These are phyloP conservation scores for Brachynemurus nebulosus DNA, from an alignment of 2,888 invertebrate species.

Conservation along the genomic window DNA sequence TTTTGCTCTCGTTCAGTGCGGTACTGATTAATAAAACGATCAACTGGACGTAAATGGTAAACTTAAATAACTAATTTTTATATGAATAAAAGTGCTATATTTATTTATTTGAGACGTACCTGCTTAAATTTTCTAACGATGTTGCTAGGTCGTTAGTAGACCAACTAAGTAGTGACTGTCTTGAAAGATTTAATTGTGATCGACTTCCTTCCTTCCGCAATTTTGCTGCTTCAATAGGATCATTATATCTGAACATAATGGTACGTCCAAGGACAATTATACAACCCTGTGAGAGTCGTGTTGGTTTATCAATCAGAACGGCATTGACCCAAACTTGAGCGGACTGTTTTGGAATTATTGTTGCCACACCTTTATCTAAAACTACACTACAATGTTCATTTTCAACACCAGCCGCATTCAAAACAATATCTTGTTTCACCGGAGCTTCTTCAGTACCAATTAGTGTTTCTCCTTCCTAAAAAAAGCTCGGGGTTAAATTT, in stretches of 20 bases:
- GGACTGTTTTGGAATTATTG: constrained; percentile 53
- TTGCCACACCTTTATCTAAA: constrained; percentile 56
- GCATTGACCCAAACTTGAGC: constrained; percentile 80
- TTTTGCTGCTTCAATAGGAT: constrained; percentile 78
- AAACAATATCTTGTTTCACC: constrained; percentile 60
- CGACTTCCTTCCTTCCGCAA: constrained; percentile 57
- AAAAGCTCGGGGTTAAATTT: too few species aligned
- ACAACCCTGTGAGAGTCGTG: constrained; percentile 59
- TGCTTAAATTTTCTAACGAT: constrained; percentile 49
- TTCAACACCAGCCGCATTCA: constrained; percentile 62
- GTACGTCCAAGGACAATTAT: constrained; percentile 47
- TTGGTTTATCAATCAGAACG: constrained; percentile 60
- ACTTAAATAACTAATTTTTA: background rate
- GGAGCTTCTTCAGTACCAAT: constrained; percentile 66
- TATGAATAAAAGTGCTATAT: constrained; percentile 6
- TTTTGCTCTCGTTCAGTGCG: too few species aligned
- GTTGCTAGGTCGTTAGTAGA: constrained; percentile 69
- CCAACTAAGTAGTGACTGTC: constrained; percentile 68
- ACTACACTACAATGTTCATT: constrained; percentile 65
- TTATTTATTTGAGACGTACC: too few species aligned
- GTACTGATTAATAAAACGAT: too few species aligned
- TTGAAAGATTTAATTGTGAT: constrained; percentile 60
- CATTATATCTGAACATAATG: constrained; percentile 66
- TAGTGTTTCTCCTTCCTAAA: constrained; percentile 68
- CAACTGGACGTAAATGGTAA: background rate